Conservation (phyloP, 2,888 invertebrate species). For the Drosophila greeni region DNA sequence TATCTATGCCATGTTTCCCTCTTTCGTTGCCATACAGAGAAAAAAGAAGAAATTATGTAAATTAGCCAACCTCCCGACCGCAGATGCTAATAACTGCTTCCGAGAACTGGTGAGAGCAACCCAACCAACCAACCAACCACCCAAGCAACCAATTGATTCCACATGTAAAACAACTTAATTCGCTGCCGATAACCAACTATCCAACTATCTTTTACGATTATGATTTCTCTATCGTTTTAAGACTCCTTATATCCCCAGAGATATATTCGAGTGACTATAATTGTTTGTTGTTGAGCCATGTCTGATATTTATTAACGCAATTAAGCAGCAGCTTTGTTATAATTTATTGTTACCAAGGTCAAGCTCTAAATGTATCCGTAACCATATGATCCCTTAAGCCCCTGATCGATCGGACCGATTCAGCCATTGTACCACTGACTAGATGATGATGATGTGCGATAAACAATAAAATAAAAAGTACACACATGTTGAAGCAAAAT, state of each 20-base stretch:
- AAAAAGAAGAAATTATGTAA: slow-evolving; percentile 61
- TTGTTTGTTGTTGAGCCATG: slow-evolving; percentile 66
- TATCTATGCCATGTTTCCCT: slow-evolving; percentile 65
- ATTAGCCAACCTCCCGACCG: slow-evolving; percentile 55
- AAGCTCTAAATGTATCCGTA: slow-evolving; percentile 40
- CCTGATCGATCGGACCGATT: slow-evolving; percentile 39
- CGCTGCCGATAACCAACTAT: slow-evolving; percentile 41
- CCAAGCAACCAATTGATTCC: slow-evolving; percentile 29
- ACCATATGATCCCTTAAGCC: slow-evolving; percentile 13
- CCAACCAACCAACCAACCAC: slow-evolving; percentile 19
- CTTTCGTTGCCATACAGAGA: slow-evolving; percentile 60
- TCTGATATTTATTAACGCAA: slow-evolving; percentile 69
- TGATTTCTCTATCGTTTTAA: slow-evolving; percentile 33
- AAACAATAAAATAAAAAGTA: slow-evolving; percentile 56
- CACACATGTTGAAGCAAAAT: slow-evolving; percentile 13
- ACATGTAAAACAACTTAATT: slow-evolving; percentile 36
- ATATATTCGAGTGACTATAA: slow-evolving; percentile 39
- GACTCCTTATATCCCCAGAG: slow-evolving; percentile 23
- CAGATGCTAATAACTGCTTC: slow-evolving; percentile 33
- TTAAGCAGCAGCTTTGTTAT: slow-evolving; percentile 60
- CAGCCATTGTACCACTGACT: slow-evolving; percentile 53
- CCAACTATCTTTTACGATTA: slow-evolving; percentile 21
- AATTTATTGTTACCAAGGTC: slow-evolving; percentile 60
- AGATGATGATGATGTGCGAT: slow-evolving; percentile 52
- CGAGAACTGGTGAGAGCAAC: slow-evolving; percentile 42